Evolutionary conservation across 2,113 vertebrate species (phyloP), one percentile per base, ranked within the genome.

Genomic region (Cervus canadensis): DNA sequence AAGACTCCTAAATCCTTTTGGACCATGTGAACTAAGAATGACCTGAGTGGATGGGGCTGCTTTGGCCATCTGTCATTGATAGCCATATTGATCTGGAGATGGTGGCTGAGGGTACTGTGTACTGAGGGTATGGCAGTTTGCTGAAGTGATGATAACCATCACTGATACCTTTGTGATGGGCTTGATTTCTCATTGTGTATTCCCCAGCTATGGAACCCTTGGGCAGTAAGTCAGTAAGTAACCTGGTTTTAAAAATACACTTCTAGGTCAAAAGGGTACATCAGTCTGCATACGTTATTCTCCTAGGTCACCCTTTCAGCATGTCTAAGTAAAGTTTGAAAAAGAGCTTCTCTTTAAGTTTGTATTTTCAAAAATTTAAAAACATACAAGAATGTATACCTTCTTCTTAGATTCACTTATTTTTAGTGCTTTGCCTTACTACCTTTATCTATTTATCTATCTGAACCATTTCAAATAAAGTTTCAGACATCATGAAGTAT

Each of bases 71-170:
- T 98, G 98, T 97, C 98, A 98, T 82, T 98, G 99, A 98, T 97
- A 98, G 94, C 96, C 95, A 45, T 98, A 99, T 98, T 98, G 99
- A 99, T 98, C 98, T 97, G 98, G 98, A 98, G 98, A 97, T 98
- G 98, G 98, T 98, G 97, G 98, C 98, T 98, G 95, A 98, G 96
- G 97, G 98, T 98, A 98, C 97, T 96, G 97, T 98, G 97, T 98
- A 97, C 98, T 95, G 98, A 99, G 98, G 94, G 97, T 92, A 97
- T 26, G 90, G 98, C 90, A 98, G 95, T 97, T 98, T 98, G 96
- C 94, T 90, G 95, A 99, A 97, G 97, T 96, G 95, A 95, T 99
- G 97, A 98, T 96, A 98, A 97, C 89, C 91, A 97, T 98, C 98
- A 74, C 87, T 97, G 97, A 98, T 98, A 98, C 92, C 98, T 96